Evolutionary conservation across 2,888 invertebrate species (phyloP).

Genomic region (Athalia rosae): DNA sequence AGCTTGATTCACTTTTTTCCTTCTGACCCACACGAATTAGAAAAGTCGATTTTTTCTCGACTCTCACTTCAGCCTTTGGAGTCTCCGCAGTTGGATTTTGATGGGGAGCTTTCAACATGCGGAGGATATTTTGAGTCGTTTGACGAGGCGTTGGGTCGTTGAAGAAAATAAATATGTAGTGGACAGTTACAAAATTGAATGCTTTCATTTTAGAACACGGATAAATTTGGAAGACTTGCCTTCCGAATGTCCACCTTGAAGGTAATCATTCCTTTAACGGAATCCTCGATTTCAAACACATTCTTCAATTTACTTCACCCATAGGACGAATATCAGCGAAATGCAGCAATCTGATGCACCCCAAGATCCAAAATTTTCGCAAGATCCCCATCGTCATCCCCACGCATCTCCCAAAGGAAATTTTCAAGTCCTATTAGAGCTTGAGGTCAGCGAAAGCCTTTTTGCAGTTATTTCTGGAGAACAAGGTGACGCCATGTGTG

Average conservation of each 20-base stretch:
- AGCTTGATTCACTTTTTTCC: slow-evolving; percentile 13
- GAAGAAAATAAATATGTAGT: slow-evolving; percentile 5
- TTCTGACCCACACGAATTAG: not conserved
- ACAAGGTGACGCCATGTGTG: not conserved
- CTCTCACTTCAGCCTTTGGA: slow-evolving; percentile 10
- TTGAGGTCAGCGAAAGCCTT: slow-evolving; percentile 47
- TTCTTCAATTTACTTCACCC: not conserved
- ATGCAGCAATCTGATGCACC: slow-evolving; percentile 6
- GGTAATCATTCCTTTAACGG: not conserved
- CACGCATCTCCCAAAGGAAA: slow-evolving; percentile 6
- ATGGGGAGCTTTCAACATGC: not conserved
- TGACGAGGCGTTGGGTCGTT: not conserved
- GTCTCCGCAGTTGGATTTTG: not conserved
- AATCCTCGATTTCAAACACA: too few relatives aligned
- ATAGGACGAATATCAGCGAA: not conserved
- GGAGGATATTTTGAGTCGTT: not conserved
- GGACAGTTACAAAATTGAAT: not conserved
- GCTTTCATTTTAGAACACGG: not conserved
- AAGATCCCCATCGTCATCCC: not conserved
- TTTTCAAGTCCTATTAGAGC: slow-evolving; percentile 44
- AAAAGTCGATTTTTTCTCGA: not conserved
- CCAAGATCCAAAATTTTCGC: not conserved
- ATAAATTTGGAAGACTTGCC: not conserved
- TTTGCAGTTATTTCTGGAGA: slow-evolving; percentile 38
- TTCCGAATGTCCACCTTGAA: not conserved